phyloP scores from a whole-genome alignment of 2,113 vertebrate genomes.

The Lophochroa leadbeateri region DNA sequence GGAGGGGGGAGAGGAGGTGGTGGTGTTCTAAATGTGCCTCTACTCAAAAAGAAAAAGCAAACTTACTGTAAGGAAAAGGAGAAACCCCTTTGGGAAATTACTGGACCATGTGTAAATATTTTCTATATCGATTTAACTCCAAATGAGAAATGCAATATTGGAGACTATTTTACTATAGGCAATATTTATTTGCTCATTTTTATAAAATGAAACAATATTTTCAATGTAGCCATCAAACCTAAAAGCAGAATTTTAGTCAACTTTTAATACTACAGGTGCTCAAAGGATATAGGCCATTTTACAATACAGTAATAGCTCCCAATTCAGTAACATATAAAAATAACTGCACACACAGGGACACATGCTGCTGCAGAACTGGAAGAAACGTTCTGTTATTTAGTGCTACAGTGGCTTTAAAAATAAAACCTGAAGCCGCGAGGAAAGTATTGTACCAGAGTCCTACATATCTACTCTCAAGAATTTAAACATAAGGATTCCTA shows the following conservation, averaged over 20 bases:
- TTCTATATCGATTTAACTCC: background rate
- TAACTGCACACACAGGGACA: background rate
- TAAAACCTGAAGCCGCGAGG: background rate
- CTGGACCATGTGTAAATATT: background rate
- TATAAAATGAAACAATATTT: background rate
- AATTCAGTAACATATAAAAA: background rate
- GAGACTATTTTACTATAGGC: background rate
- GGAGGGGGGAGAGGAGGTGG: background rate
- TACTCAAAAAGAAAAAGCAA: background rate
- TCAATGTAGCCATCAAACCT: background rate
- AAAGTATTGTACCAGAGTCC: background rate
- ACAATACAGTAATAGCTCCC: background rate
- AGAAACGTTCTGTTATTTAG: background rate
- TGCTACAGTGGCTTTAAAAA: background rate
- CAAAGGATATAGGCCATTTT: background rate
- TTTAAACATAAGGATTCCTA: background rate
- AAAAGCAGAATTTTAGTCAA: background rate
- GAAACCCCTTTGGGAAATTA: background rate
- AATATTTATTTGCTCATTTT: background rate
- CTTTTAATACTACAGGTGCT: background rate
- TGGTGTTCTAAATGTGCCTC: background rate
- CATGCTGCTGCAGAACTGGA: background rate
- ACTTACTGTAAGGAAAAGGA: background rate
- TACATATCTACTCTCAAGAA: background rate
- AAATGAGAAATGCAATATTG: background rate